These are phyloP conservation scores for Cydia amplana DNA, from an alignment of 1,140 invertebrate species.

Conservation along the genomic window DNA sequence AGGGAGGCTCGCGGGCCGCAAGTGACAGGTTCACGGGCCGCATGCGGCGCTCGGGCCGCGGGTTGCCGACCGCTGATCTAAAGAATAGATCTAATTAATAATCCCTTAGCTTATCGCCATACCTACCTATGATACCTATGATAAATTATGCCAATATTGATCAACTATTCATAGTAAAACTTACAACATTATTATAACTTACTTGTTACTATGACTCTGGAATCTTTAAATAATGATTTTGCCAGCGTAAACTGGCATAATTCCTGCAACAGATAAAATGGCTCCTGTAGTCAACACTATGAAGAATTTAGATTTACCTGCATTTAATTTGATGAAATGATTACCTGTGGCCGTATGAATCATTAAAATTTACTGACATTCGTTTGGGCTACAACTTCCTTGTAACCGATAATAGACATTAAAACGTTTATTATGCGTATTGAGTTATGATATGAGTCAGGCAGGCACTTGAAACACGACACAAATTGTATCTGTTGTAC, in stretches of 20 bases:
- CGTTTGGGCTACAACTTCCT: background rate
- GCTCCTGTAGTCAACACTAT: background rate
- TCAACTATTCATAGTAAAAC: background rate
- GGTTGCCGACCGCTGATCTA: no score
- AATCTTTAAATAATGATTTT: conserved; percentile 70
- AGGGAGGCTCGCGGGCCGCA: no score
- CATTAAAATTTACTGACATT: background rate
- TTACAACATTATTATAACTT: conserved; percentile 49
- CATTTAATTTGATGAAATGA: background rate
- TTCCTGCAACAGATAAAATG: conserved; percentile 54
- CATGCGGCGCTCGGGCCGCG: no score
- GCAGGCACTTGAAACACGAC: conserved; percentile 8
- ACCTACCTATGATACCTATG: no score
- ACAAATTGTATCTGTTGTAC: conserved; percentile 24
- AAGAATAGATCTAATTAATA: no score
- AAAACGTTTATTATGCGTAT: background rate
- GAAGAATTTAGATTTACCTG: background rate
- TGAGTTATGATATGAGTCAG: conserved; percentile 14
- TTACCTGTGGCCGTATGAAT: no score
- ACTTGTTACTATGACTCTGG: conserved; percentile 65
- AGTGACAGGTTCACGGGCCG: no score
- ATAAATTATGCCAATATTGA: no score
- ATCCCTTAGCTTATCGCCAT: no score
- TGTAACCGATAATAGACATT: background rate
- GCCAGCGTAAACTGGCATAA: conserved; percentile 65